Evolutionary conservation across 2,797 vertebrate genomes (phyloP).

Genomic region (Aythya fuligula): DNA sequence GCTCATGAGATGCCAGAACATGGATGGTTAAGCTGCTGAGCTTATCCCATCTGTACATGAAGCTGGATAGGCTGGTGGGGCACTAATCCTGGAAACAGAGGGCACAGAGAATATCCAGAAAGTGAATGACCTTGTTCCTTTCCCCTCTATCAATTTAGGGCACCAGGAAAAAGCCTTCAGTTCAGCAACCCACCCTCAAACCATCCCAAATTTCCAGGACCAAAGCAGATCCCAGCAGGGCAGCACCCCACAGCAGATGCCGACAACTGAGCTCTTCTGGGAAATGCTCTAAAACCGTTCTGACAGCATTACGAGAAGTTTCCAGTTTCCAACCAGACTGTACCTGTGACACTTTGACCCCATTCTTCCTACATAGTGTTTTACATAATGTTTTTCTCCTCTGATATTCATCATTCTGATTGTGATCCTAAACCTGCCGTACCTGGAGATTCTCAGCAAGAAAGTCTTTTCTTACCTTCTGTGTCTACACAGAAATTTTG

Average conservation of each 20-base stretch:
- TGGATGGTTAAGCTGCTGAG: background rate
- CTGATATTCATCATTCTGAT: background rate
- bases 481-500: background rate
- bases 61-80: background rate
- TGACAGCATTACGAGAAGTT: background rate
- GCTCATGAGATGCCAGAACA: background rate
- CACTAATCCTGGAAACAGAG: background rate
- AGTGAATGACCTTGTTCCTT: background rate
- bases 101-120: background rate
- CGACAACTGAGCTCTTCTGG: background rate
- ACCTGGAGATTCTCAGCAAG: background rate
- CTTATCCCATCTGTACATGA: background rate
- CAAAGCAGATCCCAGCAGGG: background rate
- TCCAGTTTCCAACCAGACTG: background rate
- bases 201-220: background rate
- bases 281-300: background rate
- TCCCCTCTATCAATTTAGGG: background rate
- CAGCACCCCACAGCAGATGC: background rate
- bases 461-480: background rate
- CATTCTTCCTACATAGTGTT: background rate
- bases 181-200: background rate
- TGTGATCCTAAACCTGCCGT: background rate
- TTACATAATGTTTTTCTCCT: background rate
- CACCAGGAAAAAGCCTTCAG: background rate
- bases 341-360: conserved; percentile 24